Conservation (phyloP, 1,140 invertebrate genomes). For the Camponotus floridanus region DNA sequence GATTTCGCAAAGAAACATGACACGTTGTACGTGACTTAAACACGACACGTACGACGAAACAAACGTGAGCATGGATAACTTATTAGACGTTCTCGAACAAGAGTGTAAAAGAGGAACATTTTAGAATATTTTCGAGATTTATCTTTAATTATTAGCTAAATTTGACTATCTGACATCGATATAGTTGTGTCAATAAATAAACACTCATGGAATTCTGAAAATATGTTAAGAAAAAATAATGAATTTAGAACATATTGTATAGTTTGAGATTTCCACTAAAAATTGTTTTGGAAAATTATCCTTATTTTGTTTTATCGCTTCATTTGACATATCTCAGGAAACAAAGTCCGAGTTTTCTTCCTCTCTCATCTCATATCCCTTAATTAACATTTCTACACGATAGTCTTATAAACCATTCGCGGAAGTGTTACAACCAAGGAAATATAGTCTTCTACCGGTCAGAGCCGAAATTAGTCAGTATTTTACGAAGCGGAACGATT, state of each 20-base stretch:
- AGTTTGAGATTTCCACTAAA: background rate
- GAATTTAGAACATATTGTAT: too few species aligned
- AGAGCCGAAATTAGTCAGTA: constrained; percentile 40
- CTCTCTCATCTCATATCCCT: constrained; percentile 35
- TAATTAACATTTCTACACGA: constrained; percentile 13
- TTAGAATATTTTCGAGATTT: background rate
- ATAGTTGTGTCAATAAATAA: background rate
- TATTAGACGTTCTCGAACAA: background rate
- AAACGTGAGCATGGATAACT: background rate
- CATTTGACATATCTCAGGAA: background rate
- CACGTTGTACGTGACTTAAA: constrained; percentile 9
- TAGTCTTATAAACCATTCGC: constrained; percentile 22
- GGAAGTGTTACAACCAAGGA: constrained; percentile 1
- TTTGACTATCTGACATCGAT: background rate
- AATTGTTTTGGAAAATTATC: background rate
- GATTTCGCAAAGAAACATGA: background rate
- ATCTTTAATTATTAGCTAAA: background rate
- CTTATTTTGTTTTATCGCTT: background rate
- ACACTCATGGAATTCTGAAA: background rate
- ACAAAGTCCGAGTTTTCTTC: background rate
- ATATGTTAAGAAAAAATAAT: background rate
- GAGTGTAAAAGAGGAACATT: background rate
- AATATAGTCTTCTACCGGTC: constrained; percentile 20
- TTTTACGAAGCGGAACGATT: constrained; percentile 12
- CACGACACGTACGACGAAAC: background rate